Percentiles rank a stretch among this genome's conserved stretches.
phyloP scores from a whole-genome alignment of 2,797 vertebrate genomes.

The Cyclura pinguis region DNA sequence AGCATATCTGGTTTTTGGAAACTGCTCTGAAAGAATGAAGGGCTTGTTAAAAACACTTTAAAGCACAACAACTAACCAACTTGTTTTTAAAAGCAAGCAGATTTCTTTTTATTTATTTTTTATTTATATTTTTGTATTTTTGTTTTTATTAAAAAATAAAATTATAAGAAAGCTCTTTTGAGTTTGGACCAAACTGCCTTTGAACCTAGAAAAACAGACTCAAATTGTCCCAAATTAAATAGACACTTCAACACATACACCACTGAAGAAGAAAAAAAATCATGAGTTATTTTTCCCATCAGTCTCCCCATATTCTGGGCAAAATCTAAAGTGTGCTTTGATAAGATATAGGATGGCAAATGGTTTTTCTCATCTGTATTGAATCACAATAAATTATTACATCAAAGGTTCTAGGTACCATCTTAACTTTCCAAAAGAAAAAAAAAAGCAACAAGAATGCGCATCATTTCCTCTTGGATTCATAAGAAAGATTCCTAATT shows the following conservation, averaged over 20 bases:
- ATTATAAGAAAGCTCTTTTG: too few species aligned
- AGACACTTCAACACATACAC: neutral
- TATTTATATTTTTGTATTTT: neutral
- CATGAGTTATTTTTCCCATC: neutral
- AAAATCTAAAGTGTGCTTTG: neutral
- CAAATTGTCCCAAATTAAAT: neutral
- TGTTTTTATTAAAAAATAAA: too few species aligned
- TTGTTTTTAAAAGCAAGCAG: slow-evolving; percentile 26
- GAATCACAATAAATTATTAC: neutral
- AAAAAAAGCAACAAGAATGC: neutral
- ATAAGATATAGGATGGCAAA: neutral
- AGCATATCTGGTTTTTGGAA: neutral
- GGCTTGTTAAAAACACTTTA: neutral
- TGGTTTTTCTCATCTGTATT: neutral
- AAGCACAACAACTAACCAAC: neutral
- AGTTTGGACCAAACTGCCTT: neutral
- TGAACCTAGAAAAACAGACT: neutral
- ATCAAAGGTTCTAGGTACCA: neutral
- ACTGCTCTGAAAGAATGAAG: neutral
- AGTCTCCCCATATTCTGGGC: slow-evolving; percentile 11
- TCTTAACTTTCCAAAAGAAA: neutral
- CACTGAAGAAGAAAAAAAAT: neutral
- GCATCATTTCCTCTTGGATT: slow-evolving; percentile 17
- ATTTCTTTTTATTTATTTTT: neutral
- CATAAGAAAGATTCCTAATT: slow-evolving; percentile 33